A percentile compares a stretch with the other conserved stretches of the same genome.
phyloP scores from a whole-genome alignment of 2,888 invertebrate species.

The Eugnorisma glareosa region DNA sequence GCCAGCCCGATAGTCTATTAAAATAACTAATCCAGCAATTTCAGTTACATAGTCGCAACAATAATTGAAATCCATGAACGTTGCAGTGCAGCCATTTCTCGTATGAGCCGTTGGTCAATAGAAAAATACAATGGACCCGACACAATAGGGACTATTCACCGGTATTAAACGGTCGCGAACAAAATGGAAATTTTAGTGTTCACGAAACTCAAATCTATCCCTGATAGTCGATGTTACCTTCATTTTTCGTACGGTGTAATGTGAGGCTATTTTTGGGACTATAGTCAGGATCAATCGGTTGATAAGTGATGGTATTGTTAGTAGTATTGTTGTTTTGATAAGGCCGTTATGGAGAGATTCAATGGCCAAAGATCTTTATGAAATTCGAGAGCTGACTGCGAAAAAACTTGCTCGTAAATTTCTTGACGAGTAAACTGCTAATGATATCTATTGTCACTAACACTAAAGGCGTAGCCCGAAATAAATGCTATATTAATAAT shows the following conservation, averaged over 20 bases:
- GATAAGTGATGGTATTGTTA: neutral
- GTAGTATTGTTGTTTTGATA: neutral
- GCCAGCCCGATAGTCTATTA: slow-evolving; percentile 64
- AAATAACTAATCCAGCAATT: slow-evolving; percentile 78
- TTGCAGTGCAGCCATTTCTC: slow-evolving; percentile 74
- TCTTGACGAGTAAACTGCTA: no score
- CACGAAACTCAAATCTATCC: slow-evolving; percentile 82
- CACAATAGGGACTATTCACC: slow-evolving; percentile 84
- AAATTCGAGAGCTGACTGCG: neutral
- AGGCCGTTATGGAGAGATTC: neutral
- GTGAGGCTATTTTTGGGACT: slow-evolving; percentile 30
- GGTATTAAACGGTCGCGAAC: slow-evolving; percentile 85
- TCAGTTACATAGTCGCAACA: slow-evolving; percentile 80
- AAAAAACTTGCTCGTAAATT: neutral
- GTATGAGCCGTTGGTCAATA: slow-evolving; percentile 85
- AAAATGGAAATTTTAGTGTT: slow-evolving; percentile 88
- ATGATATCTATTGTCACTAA: no score
- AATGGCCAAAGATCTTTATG: neutral
- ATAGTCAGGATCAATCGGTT: slow-evolving; percentile 11
- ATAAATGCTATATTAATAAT: no score
- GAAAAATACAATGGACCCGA: slow-evolving; percentile 86
- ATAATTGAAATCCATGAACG: slow-evolving; percentile 85
- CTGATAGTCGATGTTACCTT: slow-evolving; percentile 72
- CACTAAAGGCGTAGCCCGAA: no score
- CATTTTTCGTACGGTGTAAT: slow-evolving; percentile 70